Percentiles rank a stretch among this genome's conserved stretches.
These are phyloP conservation scores for Gulo gulo DNA, from an alignment of 2,113 vertebrate genomes.

Conservation along the genomic window DNA sequence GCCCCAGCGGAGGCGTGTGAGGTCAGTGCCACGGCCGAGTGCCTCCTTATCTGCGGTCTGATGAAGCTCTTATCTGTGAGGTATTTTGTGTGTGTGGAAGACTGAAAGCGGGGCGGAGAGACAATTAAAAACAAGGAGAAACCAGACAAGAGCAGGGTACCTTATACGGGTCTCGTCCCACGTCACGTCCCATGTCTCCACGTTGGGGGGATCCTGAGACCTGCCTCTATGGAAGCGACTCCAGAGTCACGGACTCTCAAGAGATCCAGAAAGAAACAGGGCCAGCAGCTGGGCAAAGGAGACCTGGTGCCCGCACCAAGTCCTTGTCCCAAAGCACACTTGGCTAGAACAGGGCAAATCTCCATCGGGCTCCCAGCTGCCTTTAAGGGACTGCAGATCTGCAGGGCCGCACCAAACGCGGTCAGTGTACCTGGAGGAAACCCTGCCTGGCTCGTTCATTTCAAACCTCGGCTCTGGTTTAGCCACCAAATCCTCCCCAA, in stretches of 20 bases:
- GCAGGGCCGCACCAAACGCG: neutral
- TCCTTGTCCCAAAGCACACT: neutral
- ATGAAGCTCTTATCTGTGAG: slow-evolving; percentile 42
- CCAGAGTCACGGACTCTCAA: neutral
- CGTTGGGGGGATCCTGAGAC: neutral
- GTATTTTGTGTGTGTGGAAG: slow-evolving; percentile 46
- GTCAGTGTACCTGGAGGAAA: neutral
- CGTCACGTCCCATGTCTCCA: neutral
- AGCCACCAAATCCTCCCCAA: neutral
- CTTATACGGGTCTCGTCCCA: slow-evolving; percentile 47
- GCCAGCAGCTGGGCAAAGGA: neutral
- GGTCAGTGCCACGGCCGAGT: fast-evolving
- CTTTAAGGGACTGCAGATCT: neutral
- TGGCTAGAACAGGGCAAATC: neutral
- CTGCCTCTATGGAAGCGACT: neutral
- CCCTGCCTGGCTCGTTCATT: neutral
- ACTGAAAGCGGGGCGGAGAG: neutral
- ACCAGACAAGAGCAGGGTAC: slow-evolving; percentile 56
- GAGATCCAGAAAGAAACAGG: neutral
- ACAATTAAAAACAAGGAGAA: neutral
- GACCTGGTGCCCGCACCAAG: slow-evolving; percentile 38
- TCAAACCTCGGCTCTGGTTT: slow-evolving; percentile 40
- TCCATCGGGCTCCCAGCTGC: neutral
- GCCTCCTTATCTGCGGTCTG: neutral
- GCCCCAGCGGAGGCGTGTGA: neutral